Percentiles rank a stretch among this genome's conserved stretches.
These are phyloP conservation scores for Enteromius fasciolatus DNA, from an alignment of 2,797 vertebrate species.

Conservation along the genomic window DNA sequence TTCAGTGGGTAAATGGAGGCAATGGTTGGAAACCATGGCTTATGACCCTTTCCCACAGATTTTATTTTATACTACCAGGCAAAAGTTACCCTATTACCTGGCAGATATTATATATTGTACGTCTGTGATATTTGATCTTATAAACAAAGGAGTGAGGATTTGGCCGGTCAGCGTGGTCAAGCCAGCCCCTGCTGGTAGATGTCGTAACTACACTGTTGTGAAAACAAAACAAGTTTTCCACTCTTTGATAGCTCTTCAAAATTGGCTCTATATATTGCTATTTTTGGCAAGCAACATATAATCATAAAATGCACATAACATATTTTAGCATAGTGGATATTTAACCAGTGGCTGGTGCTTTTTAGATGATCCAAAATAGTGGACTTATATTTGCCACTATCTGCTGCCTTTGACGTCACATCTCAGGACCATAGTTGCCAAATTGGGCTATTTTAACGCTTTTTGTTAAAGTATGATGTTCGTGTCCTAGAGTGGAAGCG, in stretches of 20 bases:
- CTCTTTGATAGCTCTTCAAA: neutral
- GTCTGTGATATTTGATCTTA: neutral
- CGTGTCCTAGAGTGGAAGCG: no score
- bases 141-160: neutral
- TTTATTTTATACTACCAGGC: neutral
- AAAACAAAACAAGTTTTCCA: neutral
- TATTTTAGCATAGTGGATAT: neutral
- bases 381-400: neutral
- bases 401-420: neutral
- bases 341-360: neutral
- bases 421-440: neutral
- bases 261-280: neutral
- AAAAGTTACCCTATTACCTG: neutral
- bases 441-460: no score
- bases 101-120: neutral
- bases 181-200: neutral
- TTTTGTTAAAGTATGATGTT: no score
- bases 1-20: neutral
- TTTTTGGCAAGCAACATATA: neutral
- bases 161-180: neutral
- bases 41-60: neutral
- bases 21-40: constrained; percentile 1
- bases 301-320: neutral
- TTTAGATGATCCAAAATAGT: neutral
- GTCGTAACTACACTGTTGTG: neutral